phyloP scores from a whole-genome alignment of 1,140 invertebrate species.

The Hermetia illucens region DNA sequence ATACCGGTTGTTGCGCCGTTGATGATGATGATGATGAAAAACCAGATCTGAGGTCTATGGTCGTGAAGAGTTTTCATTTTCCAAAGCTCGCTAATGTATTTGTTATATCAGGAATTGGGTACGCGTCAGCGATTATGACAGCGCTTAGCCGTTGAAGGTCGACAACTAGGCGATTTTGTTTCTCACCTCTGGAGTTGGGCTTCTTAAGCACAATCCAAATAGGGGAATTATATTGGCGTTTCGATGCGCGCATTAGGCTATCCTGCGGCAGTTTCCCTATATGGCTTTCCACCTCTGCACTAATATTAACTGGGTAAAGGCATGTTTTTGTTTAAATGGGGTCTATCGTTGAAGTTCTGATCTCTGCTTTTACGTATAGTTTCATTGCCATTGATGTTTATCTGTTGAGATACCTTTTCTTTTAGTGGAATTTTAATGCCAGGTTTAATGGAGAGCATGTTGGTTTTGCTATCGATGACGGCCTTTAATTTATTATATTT shows the following conservation, averaged over 20 bases:
- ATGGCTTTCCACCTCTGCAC: no score
- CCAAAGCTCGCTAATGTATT: slow-evolving; percentile 27
- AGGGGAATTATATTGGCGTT: no score
- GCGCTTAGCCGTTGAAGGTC: slow-evolving; percentile 29
- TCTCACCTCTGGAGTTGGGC: slow-evolving; percentile 8
- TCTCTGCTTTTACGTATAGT: no score
- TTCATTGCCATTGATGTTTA: no score
- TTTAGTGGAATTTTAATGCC: slow-evolving; percentile 1
- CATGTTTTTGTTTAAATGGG: no score
- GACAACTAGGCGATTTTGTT: slow-evolving; percentile 17
- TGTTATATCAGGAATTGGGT: slow-evolving; percentile 34
- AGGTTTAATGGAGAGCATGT: background rate
- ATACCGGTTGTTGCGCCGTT: no score
- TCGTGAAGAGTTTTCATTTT: slow-evolving; percentile 24
- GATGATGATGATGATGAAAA: no score
- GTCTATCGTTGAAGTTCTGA: no score
- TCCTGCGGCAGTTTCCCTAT: no score
- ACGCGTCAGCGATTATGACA: slow-evolving; percentile 30
- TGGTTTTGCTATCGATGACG: slow-evolving; percentile 1
- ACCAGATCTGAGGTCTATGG: slow-evolving; percentile 30
- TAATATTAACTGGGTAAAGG: no score
- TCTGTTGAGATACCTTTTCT: no score
- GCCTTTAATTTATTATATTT: background rate
- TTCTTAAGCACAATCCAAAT: slow-evolving; percentile 10
- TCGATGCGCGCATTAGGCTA: no score